Base-by-base conservation (phyloP, 2,113 vertebrate species). In the Antechinus stuartii region DNA sequence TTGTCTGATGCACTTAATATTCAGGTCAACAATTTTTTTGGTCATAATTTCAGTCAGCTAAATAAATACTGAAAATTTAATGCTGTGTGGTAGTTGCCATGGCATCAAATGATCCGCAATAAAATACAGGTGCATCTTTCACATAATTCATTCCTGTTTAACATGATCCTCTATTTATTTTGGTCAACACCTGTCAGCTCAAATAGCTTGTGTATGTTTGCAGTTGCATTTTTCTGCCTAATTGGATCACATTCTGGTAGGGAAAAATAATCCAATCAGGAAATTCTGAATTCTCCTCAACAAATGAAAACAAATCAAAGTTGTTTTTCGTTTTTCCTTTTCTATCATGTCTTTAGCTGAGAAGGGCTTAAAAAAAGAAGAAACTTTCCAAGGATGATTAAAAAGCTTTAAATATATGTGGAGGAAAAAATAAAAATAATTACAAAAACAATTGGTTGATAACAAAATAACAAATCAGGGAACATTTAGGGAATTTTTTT, bases 11-110 rank as follows among this genome's bases (percentile, higher is more conserved):
- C 12, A 54, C 12, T n/a, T 91, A 91, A 19, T 52, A 93, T 56
- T 84, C 22, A 89, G 11, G 24, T 1, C 14, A 54, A 89, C 26
- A 93, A 2, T 91, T 90, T 95, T 95, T 49, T 50, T 91, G 91
- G 89, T 68, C 91, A 10, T 52, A 42, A 54, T 93, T n/a, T 92
- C 46, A 93, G 2, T 46, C 22, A 93, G 8, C 7, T 91, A 89
- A 26, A 30, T 49, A 94, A 57, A 49, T 19, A 76, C 16, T 84
- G 95, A 90, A 47, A 92, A 91, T 94, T 90, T 90, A 92, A 42
- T 61, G 23, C 57, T 23, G 0, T 12, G 27, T 46, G 1, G 12
- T 91, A 23, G 8, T 84, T 92, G n/a, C 90, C 7, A 54, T 54
- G 54, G 25, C 14, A 27, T 90, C 56, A 27, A 92, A 22, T 61